Conservation (phyloP, 2,113 vertebrate species). For the Benthochromis sp. region DNA sequence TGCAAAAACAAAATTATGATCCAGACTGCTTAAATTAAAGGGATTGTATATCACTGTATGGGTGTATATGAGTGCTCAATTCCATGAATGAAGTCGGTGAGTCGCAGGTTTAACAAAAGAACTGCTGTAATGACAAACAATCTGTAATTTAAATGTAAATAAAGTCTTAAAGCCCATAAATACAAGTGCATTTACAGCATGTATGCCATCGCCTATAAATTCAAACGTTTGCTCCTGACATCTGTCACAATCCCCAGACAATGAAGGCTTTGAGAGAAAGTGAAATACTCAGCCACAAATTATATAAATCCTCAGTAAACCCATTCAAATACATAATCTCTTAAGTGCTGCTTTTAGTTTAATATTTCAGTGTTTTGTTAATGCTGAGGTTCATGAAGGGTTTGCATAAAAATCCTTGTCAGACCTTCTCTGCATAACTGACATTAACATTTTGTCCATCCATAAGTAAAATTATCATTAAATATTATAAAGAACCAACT, state of each 20-base stretch:
- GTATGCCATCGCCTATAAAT: neutral
- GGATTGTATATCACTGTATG: neutral
- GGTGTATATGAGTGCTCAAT: neutral
- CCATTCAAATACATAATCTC: neutral
- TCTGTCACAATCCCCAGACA: neutral
- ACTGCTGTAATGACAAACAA: neutral
- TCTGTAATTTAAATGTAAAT: neutral
- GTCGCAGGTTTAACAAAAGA: neutral
- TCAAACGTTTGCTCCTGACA: neutral
- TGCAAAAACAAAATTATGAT: neutral
- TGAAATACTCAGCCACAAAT: neutral
- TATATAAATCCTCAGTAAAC: neutral
- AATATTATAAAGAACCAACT: neutral
- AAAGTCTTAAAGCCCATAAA: neutral
- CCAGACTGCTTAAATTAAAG: neutral
- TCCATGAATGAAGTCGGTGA: neutral
- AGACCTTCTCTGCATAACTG: neutral
- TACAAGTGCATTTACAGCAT: neutral
- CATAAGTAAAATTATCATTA: neutral
- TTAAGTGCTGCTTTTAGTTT: neutral
- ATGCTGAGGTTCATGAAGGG: neutral
- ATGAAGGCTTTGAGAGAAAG: neutral
- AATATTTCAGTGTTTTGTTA: neutral
- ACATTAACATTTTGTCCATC: neutral
- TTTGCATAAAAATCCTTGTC: neutral